Percentiles rank a stretch among this genome's conserved stretches.
Evolutionary conservation across 53 echinoderm and acorn worm species (phyloP).

Genomic region (Actinopyga echinites): DNA sequence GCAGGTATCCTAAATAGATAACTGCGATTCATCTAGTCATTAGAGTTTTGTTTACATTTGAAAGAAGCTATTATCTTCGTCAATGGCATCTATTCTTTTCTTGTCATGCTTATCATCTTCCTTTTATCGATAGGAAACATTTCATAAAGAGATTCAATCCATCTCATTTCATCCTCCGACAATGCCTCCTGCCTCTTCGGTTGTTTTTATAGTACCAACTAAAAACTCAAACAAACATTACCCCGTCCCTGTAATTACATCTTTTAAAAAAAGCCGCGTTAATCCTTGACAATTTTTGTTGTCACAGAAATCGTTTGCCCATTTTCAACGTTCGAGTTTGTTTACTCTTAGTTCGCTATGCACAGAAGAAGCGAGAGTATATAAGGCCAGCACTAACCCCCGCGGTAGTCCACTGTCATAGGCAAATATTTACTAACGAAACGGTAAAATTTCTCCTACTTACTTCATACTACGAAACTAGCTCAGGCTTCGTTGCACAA

Average conservation of each 20-base stretch:
- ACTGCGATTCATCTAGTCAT: no score
- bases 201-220: conserved; percentile 31
- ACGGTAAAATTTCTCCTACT: neutral
- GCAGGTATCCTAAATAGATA: no score
- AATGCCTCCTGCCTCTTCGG: neutral
- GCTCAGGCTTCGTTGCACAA: conserved; percentile 16
- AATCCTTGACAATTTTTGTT: conserved; percentile 16
- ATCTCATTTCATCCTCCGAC: no score
- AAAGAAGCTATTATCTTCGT: no score
- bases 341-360: conserved; percentile 2
- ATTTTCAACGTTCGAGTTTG: conserved; percentile 1
- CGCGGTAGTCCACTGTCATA: neutral
- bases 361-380: neutral
- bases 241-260: neutral
- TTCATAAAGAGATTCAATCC: no score
- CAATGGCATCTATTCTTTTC: no score
- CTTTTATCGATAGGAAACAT: no score
- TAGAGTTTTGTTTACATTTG: no score
- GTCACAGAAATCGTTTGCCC: neutral
- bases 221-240: conserved; percentile 8
- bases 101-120: no score
- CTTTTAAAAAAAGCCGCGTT: neutral
- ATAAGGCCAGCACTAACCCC: neutral
- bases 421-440: conserved; percentile 28
- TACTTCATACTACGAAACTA: neutral